A percentile compares a stretch with the other conserved stretches of the same genome.
Conservation (phyloP, 2,113 vertebrate genomes). For the Variabilichromis moorii region DNA sequence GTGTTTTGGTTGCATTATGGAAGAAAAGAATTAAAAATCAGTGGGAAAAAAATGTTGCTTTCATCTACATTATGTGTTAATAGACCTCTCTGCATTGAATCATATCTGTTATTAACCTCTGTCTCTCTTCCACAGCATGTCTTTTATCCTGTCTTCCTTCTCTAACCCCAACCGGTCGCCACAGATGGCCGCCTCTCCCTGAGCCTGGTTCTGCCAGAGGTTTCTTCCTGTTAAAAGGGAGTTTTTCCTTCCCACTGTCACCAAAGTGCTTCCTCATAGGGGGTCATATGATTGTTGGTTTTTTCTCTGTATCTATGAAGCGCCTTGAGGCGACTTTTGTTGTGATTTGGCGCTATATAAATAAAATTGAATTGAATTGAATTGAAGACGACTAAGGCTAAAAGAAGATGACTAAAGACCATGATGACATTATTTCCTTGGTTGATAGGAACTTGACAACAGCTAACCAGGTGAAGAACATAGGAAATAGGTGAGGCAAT, state of each 20-base stretch:
- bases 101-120: background rate
- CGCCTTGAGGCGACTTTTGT: background rate
- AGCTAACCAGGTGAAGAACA: background rate
- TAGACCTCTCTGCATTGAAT: background rate
- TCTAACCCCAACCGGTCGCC: background rate
- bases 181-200: background rate
- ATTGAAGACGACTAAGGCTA: background rate
- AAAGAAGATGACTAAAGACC: background rate
- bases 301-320: background rate
- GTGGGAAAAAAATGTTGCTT: too few species aligned
- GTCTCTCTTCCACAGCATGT: background rate
- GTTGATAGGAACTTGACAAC: background rate
- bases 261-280: background rate
- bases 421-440: background rate
- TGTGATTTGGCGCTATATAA: background rate
- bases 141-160: background rate
- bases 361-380: background rate
- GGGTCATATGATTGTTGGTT: background rate
- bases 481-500: background rate
- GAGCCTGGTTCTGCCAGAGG: background rate
- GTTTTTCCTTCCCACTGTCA: background rate
- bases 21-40: too few species aligned
- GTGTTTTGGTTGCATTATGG: too few species aligned
- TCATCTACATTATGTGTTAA: accelerated
- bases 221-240: background rate